Conservation (phyloP, 2,113 vertebrate genomes). For the Leiothrix lutea region DNA sequence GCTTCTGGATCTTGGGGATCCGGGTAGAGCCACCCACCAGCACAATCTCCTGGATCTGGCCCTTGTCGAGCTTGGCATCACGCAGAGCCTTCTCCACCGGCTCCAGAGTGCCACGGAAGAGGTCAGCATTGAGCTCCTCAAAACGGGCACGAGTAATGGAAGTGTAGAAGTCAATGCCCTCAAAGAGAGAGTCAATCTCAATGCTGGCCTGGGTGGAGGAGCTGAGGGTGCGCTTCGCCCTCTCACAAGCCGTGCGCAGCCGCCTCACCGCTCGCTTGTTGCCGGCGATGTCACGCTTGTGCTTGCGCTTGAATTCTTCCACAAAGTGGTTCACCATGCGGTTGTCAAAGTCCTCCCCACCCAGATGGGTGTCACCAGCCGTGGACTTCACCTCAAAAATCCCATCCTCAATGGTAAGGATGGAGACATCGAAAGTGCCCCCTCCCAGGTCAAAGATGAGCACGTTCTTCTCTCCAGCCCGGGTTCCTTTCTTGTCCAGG, state of each 20-base stretch:
- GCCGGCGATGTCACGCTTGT: slow-evolving; percentile 79
- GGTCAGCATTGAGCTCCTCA: slow-evolving; percentile 89
- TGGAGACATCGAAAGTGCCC: slow-evolving; percentile 87
- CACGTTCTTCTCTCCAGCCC: slow-evolving; percentile 82
- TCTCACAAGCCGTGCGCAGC: slow-evolving; percentile 81
- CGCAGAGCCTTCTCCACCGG: slow-evolving; percentile 83
- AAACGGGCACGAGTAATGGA: slow-evolving; percentile 96
- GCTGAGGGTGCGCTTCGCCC: slow-evolving; percentile 82
- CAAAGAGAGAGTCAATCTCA: slow-evolving; percentile 89
- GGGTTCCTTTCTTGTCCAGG: slow-evolving; percentile 83
- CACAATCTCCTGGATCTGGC: slow-evolving; percentile 82
- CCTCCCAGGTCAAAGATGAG: slow-evolving; percentile 92
- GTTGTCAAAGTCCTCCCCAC: slow-evolving; percentile 85
- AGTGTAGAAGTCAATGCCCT: slow-evolving; percentile 96
- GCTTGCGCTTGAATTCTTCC: slow-evolving; percentile 84
- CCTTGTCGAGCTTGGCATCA: slow-evolving; percentile 83
- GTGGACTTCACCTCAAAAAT: slow-evolving; percentile 87
- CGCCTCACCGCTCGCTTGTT: slow-evolving; percentile 82
- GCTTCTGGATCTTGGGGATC: slow-evolving; percentile 84
- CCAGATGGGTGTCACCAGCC: slow-evolving; percentile 81
- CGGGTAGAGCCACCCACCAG: slow-evolving; percentile 84
- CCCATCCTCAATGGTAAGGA: slow-evolving; percentile 83
- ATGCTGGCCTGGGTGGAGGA: slow-evolving; percentile 83
- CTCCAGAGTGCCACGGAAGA: slow-evolving; percentile 82
- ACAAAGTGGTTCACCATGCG: slow-evolving; percentile 85